Evolutionary conservation across 1,140 invertebrate genomes (phyloP).

Genomic region (Caenorhabditis brenneri): DNA sequence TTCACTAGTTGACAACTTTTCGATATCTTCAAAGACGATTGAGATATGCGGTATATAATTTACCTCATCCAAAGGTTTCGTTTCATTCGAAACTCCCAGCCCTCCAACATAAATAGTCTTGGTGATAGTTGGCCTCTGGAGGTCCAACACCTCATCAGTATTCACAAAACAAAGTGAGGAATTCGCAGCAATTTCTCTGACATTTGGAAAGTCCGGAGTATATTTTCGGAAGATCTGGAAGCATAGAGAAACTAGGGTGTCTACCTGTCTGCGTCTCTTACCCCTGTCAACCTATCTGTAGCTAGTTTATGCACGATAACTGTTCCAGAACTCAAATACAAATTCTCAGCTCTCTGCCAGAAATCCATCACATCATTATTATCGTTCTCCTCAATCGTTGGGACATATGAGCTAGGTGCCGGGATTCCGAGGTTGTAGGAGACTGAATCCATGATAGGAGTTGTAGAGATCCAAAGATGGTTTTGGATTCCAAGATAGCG

Average conservation of each 20-base stretch:
- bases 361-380: conserved; percentile 52
- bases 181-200: conserved; percentile 56
- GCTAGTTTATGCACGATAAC: conserved; percentile 15
- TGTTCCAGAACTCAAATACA: conserved; percentile 43
- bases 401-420: conserved; percentile 52
- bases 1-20: too few relatives aligned
- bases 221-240: conserved; percentile 51
- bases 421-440: conserved; percentile 57
- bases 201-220: conserved; percentile 53
- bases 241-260: too few relatives aligned
- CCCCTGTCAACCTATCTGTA: conserved; percentile 35
- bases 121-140: conserved; percentile 54
- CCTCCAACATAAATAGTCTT: conserved; percentile 59
- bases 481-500: conserved; percentile 55
- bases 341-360: conserved; percentile 52
- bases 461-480: conserved; percentile 56
- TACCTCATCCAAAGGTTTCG: conserved; percentile 53
- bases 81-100: conserved; percentile 48
- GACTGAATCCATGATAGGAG: conserved; percentile 52
- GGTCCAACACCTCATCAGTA: conserved; percentile 57
- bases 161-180: conserved; percentile 55
- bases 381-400: conserved; percentile 56
- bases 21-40: too few relatives aligned
- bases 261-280: not conserved
- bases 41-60: too few relatives aligned